Base-by-base conservation (phyloP, 2,888 invertebrate genomes). In the Calephelis perditalis region DNA sequence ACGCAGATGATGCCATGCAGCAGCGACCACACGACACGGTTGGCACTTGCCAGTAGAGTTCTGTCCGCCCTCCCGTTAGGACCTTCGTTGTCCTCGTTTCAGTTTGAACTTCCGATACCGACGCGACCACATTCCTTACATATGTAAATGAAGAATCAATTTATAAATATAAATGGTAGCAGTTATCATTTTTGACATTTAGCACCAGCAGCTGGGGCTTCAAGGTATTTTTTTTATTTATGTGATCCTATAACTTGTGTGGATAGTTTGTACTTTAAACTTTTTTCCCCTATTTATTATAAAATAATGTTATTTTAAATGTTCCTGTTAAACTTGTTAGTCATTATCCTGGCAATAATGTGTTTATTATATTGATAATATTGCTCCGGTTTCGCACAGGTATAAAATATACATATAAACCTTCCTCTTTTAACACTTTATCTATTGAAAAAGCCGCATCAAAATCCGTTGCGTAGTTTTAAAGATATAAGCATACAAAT, bases 1-100 rank as follows among this genome's bases (percentile, higher is more conserved):
- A 90, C 89, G 89, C 83, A 90, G 88, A 84, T 83, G 84, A 78
- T 79, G 78, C 75, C 74, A 75, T 70, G 67, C 70, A 55, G 62
- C 61, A 45, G 58, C 46, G 45, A 55, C 15, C 55, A 55, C 58
- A 52, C 62, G 57, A 43, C 58, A 71, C 64, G 57, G 64, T 62
- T 67, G 65, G 62, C 69, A 66, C 61, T 59, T 64, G 74, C 72
- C 81, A 86, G 84, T 85, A 80, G 81, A 75, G 76, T 76, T 76
- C 73, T 73, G 81, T 68, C 74, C 83, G 84, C 73, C 71, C 74
- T 73, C 70, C 71, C 68, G 79, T 76, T 68, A 82, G 76, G 76
- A 80, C 81, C 72, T 67, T 62, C 68, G 65, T 70, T n/a, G 66
- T 67, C 68, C 65, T 65, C 65, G 58, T 62, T 62, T 65, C 59